phyloP scores from a whole-genome alignment of 1,140 invertebrate species.

The Odontomachus brunneus region DNA sequence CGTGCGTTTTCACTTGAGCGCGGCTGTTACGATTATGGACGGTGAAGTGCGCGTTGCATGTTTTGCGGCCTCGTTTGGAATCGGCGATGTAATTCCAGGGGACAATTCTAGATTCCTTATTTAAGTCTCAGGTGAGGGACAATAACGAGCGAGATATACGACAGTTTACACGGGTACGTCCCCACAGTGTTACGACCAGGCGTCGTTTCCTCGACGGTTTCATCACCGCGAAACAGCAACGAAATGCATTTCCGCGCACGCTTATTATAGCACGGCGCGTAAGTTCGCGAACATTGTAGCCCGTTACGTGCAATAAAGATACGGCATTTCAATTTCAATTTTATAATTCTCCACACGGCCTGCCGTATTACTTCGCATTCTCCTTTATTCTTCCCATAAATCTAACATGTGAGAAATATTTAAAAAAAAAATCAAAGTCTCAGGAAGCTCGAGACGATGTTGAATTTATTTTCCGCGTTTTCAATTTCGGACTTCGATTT shows the following conservation, averaged over 20 bases:
- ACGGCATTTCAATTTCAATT: background rate
- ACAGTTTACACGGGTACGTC: conserved; percentile 1
- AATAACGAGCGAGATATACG: conserved; percentile 23
- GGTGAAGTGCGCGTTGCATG: background rate
- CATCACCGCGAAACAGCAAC: background rate
- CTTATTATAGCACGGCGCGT: background rate
- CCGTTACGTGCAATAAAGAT: too few relatives aligned
- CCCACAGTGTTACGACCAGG: background rate
- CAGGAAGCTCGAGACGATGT: too few relatives aligned
- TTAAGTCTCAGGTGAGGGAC: conserved; percentile 12
- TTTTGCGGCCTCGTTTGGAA: conserved; percentile 10
- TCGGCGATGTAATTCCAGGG: background rate
- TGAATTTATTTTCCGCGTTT: too few relatives aligned
- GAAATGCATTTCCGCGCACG: background rate
- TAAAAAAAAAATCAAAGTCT: too few relatives aligned
- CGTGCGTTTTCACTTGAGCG: background rate
- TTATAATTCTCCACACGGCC: background rate
- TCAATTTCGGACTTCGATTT: too few relatives aligned
- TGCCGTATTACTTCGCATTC: too few relatives aligned
- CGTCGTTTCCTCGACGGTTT: background rate
- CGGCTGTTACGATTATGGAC: conserved; percentile 7
- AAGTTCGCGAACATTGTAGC: background rate
- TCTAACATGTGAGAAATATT: too few relatives aligned
- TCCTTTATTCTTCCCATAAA: too few relatives aligned
- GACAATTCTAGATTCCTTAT: conserved; percentile 19